Evolutionary conservation across 2,888 invertebrate genomes (phyloP).

Genomic region (Erebia ligea): DNA sequence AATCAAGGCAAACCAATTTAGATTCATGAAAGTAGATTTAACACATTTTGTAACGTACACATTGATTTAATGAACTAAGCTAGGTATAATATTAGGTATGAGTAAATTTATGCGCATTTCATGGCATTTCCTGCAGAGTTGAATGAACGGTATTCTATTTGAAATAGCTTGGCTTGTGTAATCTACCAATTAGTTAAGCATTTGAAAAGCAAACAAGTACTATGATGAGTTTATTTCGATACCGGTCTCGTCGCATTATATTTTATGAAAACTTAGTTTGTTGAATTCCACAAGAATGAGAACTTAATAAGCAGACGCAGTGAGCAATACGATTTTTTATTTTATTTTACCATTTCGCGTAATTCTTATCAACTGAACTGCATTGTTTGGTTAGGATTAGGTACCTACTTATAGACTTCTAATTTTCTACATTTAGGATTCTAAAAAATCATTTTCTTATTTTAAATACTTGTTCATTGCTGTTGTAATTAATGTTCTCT

Average conservation of each 20-base stretch:
- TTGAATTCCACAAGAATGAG: too few species aligned
- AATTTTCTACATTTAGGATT: too few species aligned
- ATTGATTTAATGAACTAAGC: conserved; percentile 5
- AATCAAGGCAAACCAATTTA: conserved; percentile 4
- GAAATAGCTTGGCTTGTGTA: conserved; percentile 18
- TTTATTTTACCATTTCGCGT: too few species aligned
- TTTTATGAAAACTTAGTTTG: too few species aligned
- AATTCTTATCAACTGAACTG: too few species aligned
- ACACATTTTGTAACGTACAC: conserved; percentile 8
- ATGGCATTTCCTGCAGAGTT: conserved; percentile 17
- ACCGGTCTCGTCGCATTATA: not conserved
- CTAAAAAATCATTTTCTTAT: too few species aligned
- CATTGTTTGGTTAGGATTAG: too few species aligned
- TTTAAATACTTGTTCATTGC: too few species aligned
- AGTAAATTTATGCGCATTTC: conserved; percentile 21
- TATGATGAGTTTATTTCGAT: conserved; percentile 13
- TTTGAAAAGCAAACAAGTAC: conserved; percentile 27
- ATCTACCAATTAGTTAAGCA: conserved; percentile 26
- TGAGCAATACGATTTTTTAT: too few species aligned
- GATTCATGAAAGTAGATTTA: conserved; percentile 18
- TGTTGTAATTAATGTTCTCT: too few species aligned
- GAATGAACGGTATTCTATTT: conserved; percentile 18
- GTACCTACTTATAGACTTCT: too few species aligned
- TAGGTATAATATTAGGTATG: conserved; percentile 1
- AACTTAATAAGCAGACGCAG: too few species aligned